These are phyloP conservation scores for Andrena hattorfiana DNA, from an alignment of 2,888 invertebrate genomes.

Conservation along the genomic window DNA sequence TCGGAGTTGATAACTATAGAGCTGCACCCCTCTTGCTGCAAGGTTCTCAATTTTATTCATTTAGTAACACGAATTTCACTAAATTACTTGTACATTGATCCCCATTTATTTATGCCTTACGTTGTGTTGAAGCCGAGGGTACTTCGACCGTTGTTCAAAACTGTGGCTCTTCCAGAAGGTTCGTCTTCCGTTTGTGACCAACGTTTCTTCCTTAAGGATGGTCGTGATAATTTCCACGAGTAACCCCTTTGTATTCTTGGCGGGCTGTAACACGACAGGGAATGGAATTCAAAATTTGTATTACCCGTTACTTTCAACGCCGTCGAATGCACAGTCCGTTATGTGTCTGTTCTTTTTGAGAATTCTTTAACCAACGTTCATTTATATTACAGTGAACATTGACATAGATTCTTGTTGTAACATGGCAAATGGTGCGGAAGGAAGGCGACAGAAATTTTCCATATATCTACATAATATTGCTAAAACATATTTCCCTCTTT, in stretches of 20 bases:
- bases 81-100: too few species aligned
- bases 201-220: constrained; percentile 89
- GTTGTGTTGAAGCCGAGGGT: constrained; percentile 80
- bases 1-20: too few species aligned
- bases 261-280: constrained; percentile 67
- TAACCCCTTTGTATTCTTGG: constrained; percentile 89
- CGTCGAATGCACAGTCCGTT: too few species aligned
- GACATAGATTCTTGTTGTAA: too few species aligned
- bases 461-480: neutral
- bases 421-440: too few species aligned
- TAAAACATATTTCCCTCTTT: neutral
- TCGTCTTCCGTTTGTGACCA: constrained; percentile 85
- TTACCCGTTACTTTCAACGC: too few species aligned
- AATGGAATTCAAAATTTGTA: neutral
- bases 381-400: too few species aligned
- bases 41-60: too few species aligned
- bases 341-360: too few species aligned
- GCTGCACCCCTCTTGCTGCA: too few species aligned
- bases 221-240: constrained; percentile 91
- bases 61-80: too few species aligned
- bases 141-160: constrained; percentile 84
- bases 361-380: too few species aligned
- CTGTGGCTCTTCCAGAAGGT: constrained; percentile 82
- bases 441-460: neutral
- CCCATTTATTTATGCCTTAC: constrained; percentile 66